A percentile compares a stretch with the other conserved stretches of the same genome.
phyloP scores from a whole-genome alignment of 2,888 invertebrate genomes.

The Callinectes sapidus region DNA sequence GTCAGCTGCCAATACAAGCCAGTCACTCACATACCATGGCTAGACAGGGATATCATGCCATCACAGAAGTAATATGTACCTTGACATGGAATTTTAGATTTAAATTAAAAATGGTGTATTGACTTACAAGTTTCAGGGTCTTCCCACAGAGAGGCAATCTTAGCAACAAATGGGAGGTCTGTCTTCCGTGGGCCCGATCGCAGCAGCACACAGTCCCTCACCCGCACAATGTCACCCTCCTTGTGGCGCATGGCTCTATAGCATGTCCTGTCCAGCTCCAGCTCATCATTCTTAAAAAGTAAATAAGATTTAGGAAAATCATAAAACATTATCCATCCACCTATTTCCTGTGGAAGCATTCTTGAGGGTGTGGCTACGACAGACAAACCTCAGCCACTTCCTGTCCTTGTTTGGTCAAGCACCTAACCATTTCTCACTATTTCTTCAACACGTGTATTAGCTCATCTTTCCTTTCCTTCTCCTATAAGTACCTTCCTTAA shows the following conservation, averaged over 20 bases:
- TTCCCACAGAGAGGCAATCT: slow-evolving; percentile 95
- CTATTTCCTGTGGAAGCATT: background rate
- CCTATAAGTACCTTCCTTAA: no score
- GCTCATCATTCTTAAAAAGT: slow-evolving; percentile 83
- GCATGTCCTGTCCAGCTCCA: slow-evolving; percentile 86
- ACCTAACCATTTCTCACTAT: no score
- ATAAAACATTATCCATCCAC: background rate
- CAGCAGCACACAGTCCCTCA: slow-evolving; percentile 93
- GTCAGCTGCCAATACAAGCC: slow-evolving; percentile 80
- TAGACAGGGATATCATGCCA: background rate
- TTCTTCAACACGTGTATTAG: background rate
- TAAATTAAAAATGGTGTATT: background rate
- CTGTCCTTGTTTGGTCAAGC: no score
- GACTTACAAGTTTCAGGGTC: slow-evolving; percentile 91
- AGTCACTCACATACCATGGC: background rate
- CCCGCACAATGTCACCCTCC: slow-evolving; percentile 90
- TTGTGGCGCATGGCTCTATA: slow-evolving; percentile 93
- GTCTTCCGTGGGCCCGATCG: slow-evolving; percentile 88
- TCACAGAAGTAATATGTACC: background rate
- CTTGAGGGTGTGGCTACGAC: background rate
- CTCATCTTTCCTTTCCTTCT: background rate
- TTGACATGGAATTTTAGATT: background rate
- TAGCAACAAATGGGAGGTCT: slow-evolving; percentile 94
- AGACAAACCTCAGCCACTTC: no score
- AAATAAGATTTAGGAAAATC: background rate